phyloP scores from a whole-genome alignment of 2,888 invertebrate species.

The Lasioglossum malachurum region DNA sequence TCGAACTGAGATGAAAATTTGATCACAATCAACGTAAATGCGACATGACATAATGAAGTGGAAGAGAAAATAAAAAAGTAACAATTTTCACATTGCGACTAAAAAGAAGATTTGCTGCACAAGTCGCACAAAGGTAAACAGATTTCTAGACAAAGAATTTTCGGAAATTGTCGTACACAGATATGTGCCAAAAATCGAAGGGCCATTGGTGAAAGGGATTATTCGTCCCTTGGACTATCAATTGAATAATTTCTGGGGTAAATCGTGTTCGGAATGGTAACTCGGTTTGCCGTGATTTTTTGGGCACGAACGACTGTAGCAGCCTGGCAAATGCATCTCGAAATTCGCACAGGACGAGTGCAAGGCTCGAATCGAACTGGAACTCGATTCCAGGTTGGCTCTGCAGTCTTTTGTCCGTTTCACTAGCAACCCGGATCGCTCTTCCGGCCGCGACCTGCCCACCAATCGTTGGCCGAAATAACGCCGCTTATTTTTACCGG shows the following conservation, averaged over 20 bases:
- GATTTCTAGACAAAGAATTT: too few species aligned
- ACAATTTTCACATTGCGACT: too few species aligned
- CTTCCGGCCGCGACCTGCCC: conserved; percentile 27
- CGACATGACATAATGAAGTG: background rate
- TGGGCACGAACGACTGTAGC: background rate
- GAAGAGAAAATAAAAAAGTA: background rate
- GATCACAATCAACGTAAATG: background rate
- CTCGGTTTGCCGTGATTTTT: background rate
- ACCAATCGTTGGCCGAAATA: conserved; percentile 58
- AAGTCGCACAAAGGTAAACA: too few species aligned
- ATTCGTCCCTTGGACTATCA: background rate
- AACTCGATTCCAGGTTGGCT: conserved; percentile 26
- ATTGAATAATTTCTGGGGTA: background rate
- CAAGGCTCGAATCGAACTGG: conserved; percentile 15
- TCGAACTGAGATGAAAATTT: too few species aligned
- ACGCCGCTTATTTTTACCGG: conserved; percentile 67
- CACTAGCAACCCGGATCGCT: conserved; percentile 19
- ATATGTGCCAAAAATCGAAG: background rate
- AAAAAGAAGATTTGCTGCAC: too few species aligned
- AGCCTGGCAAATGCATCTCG: background rate
- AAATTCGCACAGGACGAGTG: conserved; percentile 3
- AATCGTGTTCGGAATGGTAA: background rate
- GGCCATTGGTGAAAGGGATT: background rate
- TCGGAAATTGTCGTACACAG: too few species aligned
- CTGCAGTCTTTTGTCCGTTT: conserved; percentile 42